These are phyloP conservation scores for Dendrocincla tyrannina DNA, from an alignment of 2,797 vertebrate genomes.

Conservation along the genomic window DNA sequence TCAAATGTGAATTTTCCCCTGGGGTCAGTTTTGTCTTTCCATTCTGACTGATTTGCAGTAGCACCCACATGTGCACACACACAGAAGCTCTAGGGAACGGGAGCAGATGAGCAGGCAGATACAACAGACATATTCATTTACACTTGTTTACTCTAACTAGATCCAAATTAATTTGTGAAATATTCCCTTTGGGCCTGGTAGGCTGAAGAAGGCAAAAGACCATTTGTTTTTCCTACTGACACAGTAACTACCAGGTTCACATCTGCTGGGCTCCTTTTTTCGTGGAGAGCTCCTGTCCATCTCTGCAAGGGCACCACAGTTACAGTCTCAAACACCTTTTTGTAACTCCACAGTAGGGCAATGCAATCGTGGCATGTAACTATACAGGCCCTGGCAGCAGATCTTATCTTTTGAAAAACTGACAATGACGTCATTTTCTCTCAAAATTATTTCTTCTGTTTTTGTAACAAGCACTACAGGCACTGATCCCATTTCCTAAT, in stretches of 20 bases:
- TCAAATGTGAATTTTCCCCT: not conserved
- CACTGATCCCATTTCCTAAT: not conserved
- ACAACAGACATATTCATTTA: not conserved
- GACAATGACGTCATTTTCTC: not conserved
- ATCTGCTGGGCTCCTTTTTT: not conserved
- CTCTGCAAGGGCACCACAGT: not conserved
- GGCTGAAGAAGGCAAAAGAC: not conserved
- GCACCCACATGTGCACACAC: rapidly evolving
- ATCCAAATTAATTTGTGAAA: not conserved
- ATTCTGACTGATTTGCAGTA: not conserved
- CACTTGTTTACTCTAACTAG: not conserved
- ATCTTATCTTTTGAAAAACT: not conserved
- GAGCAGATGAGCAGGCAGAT: not conserved
- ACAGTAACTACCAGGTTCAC: not conserved
- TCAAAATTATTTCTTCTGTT: not conserved
- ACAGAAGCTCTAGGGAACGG: not conserved
- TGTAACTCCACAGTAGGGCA: not conserved
- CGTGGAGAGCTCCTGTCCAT: not conserved
- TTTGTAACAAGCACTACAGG: not conserved
- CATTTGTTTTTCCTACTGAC: not conserved
- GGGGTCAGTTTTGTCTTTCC: not conserved
- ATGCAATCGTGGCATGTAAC: not conserved
- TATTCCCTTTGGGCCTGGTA: not conserved
- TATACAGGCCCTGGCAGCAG: not conserved
- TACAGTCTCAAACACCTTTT: not conserved